Evolutionary conservation across 2,888 invertebrate species (phyloP).

Genomic region (Cacoxenus indagator): DNA sequence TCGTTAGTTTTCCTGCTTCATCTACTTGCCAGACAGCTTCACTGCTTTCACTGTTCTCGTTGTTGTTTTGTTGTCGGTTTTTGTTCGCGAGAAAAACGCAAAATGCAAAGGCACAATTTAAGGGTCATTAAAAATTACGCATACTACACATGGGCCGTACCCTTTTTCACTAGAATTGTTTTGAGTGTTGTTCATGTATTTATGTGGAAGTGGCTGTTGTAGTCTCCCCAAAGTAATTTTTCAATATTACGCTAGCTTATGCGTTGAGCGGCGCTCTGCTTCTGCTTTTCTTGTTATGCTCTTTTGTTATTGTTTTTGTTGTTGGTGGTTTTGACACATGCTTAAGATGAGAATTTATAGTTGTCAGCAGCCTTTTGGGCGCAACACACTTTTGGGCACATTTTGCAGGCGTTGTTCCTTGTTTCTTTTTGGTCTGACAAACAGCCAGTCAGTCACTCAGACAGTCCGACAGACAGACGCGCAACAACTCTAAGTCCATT

Average conservation of each 20-base stretch:
- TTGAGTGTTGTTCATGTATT: background rate
- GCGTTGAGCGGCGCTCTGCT: background rate
- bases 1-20: background rate
- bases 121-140: slow-evolving; percentile 23
- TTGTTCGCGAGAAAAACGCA: too few species aligned
- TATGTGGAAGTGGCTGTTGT: background rate
- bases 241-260: background rate
- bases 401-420: background rate
- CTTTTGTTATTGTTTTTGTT: background rate
- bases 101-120: too few species aligned
- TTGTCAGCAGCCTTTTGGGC: slow-evolving; percentile 23
- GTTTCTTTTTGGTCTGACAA: background rate
- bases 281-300: background rate
- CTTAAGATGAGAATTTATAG: slow-evolving; percentile 49
- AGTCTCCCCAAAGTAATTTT: too few species aligned
- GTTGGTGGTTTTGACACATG: slow-evolving; percentile 28
- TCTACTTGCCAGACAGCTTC: background rate
- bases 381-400: too few species aligned
- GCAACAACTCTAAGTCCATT: background rate
- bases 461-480: background rate
- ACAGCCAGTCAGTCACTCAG: background rate
- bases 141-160: background rate
- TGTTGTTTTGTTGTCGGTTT: slow-evolving; percentile 18
- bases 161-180: background rate
- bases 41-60: background rate